phyloP scores from a whole-genome alignment of 2,113 vertebrate species.

The Calidris pygmaea region DNA sequence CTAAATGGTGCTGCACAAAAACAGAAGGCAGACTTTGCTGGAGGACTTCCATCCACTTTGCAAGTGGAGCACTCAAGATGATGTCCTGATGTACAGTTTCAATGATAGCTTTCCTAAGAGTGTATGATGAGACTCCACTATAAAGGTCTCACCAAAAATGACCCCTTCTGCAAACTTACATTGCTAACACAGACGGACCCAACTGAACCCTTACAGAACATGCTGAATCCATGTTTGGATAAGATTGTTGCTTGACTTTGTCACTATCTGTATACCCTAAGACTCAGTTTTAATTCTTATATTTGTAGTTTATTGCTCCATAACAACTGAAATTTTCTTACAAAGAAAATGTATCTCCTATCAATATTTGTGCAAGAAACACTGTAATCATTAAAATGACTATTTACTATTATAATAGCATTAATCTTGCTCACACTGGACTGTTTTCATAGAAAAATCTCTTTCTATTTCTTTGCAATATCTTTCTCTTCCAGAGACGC shows the following conservation, averaged over 20 bases:
- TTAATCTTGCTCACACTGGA: background rate
- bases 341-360: background rate
- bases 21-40: background rate
- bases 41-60: background rate
- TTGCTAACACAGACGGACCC: background rate
- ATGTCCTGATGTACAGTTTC: background rate
- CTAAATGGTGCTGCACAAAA: background rate
- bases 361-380: background rate
- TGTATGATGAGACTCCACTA: background rate
- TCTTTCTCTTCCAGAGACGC: background rate
- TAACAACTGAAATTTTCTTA: background rate
- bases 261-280: background rate
- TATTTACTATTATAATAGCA: background rate
- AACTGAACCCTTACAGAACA: background rate
- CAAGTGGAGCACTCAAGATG: background rate
- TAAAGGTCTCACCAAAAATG: background rate
- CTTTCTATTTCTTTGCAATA: background rate
- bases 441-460: background rate
- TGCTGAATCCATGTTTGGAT: background rate
- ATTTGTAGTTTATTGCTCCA: background rate
- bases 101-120: background rate
- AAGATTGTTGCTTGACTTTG: background rate
- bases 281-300: background rate
- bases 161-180: background rate
- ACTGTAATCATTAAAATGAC: background rate